Evolutionary conservation across 2,888 invertebrate species (phyloP).

Genomic region (Caenorhabditis macrosperma): DNA sequence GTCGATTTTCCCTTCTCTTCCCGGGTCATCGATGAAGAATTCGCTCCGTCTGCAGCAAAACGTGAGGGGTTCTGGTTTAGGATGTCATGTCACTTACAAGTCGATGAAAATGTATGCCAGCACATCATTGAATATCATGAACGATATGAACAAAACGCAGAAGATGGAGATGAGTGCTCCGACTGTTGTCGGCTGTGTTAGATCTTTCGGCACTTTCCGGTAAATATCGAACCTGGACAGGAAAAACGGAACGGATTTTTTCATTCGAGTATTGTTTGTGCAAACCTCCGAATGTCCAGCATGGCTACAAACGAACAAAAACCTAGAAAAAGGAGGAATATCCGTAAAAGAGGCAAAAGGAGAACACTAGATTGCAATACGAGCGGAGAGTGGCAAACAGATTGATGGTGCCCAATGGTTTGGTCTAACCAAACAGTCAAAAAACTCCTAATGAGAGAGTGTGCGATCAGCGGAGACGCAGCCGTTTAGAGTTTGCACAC

Average conservation of each 20-base stretch:
- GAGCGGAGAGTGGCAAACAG: constrained; percentile 56
- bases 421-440: constrained; percentile 60
- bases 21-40: constrained; percentile 83
- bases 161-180: constrained; percentile 71
- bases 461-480: not conserved
- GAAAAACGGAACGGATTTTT: constrained; percentile 20
- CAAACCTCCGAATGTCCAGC: constrained; percentile 67
- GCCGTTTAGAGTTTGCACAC: constrained; percentile 46
- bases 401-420: constrained; percentile 58
- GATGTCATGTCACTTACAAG: constrained; percentile 60
- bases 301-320: constrained; percentile 51
- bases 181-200: constrained; percentile 83
- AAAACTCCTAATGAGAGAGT: constrained; percentile 43
- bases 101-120: constrained; percentile 71
- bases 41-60: constrained; percentile 80
- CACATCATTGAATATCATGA: constrained; percentile 73
- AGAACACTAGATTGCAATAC: constrained; percentile 49
- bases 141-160: constrained; percentile 65
- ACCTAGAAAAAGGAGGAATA: constrained; percentile 26
- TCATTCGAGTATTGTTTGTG: constrained; percentile 9
- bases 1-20: constrained; percentile 82
- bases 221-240: constrained; percentile 83
- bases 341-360: constrained; percentile 35
- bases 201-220: constrained; percentile 84
- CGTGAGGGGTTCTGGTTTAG: not conserved